Evolutionary conservation across 2,888 invertebrate species (phyloP).

Genomic region (Poecilobothrus nobilitatus): DNA sequence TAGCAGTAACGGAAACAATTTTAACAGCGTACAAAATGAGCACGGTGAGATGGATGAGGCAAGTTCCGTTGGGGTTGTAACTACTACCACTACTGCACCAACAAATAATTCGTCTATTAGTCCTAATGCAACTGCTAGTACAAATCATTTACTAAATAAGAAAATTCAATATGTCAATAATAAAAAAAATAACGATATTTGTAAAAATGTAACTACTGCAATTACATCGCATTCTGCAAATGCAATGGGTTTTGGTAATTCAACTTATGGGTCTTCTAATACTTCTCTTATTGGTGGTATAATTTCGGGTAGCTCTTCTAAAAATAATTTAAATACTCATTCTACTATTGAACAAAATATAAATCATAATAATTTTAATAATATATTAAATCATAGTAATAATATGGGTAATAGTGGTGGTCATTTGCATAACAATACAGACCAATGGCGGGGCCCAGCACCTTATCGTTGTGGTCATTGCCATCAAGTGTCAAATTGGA

Average conservation of each 20-base stretch:
- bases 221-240: not conserved
- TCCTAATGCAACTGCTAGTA: conserved; percentile 20
- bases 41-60: conserved; percentile 49
- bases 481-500: conserved; percentile 75
- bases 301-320: conserved; percentile 19
- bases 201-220: not conserved
- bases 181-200: not conserved
- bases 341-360: conserved; percentile 21
- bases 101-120: conserved; percentile 16
- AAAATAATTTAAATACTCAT: conserved; percentile 22
- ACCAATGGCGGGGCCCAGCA: conserved; percentile 47
- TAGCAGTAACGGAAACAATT: not conserved
- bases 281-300: conserved; percentile 7
- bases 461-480: conserved; percentile 70
- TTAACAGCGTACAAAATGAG: conserved; percentile 30
- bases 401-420: conserved; percentile 23
- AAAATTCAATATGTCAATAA: not conserved
- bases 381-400: conserved; percentile 6
- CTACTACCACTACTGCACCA: conserved; percentile 18
- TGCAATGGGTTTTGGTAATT: conserved; percentile 13
- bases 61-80: conserved; percentile 35
- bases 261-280: not conserved
- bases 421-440: conserved; percentile 33
- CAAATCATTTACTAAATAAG: conserved; percentile 17
- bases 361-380: conserved; percentile 18